These are phyloP conservation scores for Beroe ovata DNA, from an alignment of 37 sponge, comb jelly and placozoan species.

Conservation along the genomic window DNA sequence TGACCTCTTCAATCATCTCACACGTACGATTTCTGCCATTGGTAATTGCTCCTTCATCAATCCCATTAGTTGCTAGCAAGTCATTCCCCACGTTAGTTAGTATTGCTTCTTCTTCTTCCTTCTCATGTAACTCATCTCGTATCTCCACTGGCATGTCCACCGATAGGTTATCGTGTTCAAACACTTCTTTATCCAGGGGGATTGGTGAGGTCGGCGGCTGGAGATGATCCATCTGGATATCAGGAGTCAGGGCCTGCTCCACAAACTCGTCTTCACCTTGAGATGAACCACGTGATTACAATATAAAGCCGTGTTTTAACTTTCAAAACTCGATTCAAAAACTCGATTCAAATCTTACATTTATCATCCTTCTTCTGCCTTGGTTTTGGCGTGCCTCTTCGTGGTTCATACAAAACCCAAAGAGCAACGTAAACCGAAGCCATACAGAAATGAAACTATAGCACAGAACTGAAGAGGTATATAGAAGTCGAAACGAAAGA, in stretches of 20 bases:
- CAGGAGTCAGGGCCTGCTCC: not conserved
- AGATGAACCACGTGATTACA: not conserved
- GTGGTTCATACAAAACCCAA: not conserved
- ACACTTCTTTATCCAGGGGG: not conserved
- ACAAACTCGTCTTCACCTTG: not conserved
- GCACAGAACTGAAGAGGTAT: too few relatives aligned
- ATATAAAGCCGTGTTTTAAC: too few relatives aligned
- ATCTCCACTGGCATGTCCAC: too few relatives aligned
- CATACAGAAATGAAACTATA: too few relatives aligned
- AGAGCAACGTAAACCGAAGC: not conserved
- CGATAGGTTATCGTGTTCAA: too few relatives aligned
- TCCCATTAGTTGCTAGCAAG: too few relatives aligned
- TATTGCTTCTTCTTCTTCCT: not conserved
- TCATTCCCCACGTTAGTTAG: too few relatives aligned
- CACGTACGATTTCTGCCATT: too few relatives aligned
- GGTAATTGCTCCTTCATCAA: too few relatives aligned
- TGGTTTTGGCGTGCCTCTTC: not conserved
- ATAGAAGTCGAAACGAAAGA: too few relatives aligned
- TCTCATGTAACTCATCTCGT: not conserved
- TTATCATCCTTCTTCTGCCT: not conserved
- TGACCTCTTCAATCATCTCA: too few relatives aligned
- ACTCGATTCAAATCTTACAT: not conserved
- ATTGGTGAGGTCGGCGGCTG: not conserved
- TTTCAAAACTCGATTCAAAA: too few relatives aligned
- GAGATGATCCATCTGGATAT: not conserved